Evolutionary conservation across 2,113 vertebrate species (phyloP).

Genomic region (Oncorhynchus clarkii): DNA sequence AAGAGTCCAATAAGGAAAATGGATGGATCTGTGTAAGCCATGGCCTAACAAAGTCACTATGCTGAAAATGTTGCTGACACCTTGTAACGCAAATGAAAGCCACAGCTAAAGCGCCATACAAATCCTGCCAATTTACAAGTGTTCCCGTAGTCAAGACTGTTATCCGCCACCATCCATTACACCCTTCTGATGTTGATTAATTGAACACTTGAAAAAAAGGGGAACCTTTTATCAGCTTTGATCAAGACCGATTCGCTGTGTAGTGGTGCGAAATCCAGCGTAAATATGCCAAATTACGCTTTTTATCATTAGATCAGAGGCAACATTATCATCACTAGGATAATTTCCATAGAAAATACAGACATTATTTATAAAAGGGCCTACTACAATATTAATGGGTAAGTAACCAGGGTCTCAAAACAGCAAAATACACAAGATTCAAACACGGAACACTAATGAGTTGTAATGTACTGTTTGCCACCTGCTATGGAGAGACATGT

Average conservation of each 20-base stretch:
- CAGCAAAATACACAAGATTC: not conserved
- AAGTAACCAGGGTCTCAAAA: not conserved
- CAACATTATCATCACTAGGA: not conserved
- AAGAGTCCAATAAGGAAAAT: conserved; percentile 59
- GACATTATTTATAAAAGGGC: not conserved
- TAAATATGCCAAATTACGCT: conserved; percentile 5
- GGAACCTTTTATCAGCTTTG: conserved; percentile 54
- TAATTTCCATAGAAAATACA: not conserved
- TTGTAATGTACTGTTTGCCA: conserved; percentile 41
- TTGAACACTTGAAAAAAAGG: conserved; percentile 54
- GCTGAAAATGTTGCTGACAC: conserved; percentile 57
- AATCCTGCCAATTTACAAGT: conserved; percentile 49
- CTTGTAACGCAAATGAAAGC: conserved; percentile 55
- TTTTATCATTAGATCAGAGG: conserved; percentile 32
- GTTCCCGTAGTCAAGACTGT: conserved; percentile 51
- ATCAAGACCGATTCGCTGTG: conserved; percentile 26
- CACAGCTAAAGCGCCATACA: conserved; percentile 48
- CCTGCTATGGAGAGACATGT: conserved; percentile 57
- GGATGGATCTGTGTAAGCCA: conserved; percentile 46
- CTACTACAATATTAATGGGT: not conserved
- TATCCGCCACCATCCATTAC: conserved; percentile 51
- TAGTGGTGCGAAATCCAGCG: conserved; percentile 27
- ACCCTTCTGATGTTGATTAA: conserved; percentile 62
- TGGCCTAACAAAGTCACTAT: conserved; percentile 48
- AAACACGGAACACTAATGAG: no score